Evolutionary conservation across 1,140 invertebrate genomes (phyloP).

Genomic region (Rhagoletis pomonella): DNA sequence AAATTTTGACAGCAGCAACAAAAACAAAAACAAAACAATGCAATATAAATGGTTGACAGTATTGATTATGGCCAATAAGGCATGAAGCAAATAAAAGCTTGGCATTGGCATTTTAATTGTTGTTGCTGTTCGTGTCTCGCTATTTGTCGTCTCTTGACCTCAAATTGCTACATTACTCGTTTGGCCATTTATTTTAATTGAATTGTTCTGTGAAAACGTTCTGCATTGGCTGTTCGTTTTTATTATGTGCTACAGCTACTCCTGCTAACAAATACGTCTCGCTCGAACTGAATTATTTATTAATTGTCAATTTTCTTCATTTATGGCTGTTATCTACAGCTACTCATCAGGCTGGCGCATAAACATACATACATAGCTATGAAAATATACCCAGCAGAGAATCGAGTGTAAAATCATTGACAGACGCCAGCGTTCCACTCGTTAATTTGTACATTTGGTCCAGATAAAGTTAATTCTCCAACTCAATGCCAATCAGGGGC

Average conservation of each 20-base stretch:
- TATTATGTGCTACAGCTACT: neutral
- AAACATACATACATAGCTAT: too few relatives aligned
- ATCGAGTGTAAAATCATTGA: too few relatives aligned
- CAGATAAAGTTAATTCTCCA: too few relatives aligned
- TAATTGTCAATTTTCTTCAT: slow-evolving; percentile 42
- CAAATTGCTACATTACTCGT: neutral
- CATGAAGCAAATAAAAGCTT: neutral
- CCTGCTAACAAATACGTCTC: neutral
- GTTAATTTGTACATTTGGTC: too few relatives aligned
- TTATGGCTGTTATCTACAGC: slow-evolving; percentile 14
- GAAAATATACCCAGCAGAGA: too few relatives aligned
- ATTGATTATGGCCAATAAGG: slow-evolving; percentile 36
- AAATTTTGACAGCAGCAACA: slow-evolving; percentile 35
- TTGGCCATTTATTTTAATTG: slow-evolving; percentile 22
- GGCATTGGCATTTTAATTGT: slow-evolving; percentile 10
- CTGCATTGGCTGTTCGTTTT: neutral
- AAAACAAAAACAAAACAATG: neutral
- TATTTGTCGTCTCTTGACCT: neutral
- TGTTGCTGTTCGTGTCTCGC: neutral
- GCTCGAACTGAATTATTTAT: neutral
- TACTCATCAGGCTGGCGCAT: neutral
- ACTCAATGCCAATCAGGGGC: too few relatives aligned
- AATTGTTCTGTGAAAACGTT: slow-evolving; percentile 30
- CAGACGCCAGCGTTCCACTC: too few relatives aligned
- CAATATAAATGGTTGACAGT: slow-evolving; percentile 8